Percentiles rank a stretch among this genome's conserved stretches.
These are phyloP conservation scores for Bombus pyrosoma DNA, from an alignment of 1,140 invertebrate genomes.

Conservation along the genomic window DNA sequence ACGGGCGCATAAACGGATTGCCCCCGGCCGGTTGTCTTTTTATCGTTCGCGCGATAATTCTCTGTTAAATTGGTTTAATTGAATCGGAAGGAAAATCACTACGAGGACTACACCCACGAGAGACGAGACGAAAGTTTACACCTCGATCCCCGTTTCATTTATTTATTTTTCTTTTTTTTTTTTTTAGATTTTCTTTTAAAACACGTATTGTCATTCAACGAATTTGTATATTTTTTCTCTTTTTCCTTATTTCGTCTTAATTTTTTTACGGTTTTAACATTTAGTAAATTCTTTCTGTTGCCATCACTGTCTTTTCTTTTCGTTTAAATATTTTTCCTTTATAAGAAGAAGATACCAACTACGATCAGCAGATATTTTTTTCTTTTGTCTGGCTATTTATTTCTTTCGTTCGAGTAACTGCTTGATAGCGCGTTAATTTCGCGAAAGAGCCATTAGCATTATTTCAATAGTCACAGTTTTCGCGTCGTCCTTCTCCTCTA, in stretches of 20 bases:
- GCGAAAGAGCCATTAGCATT: background rate
- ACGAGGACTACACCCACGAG: slow-evolving; percentile 53
- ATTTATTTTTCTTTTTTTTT: slow-evolving; percentile 22
- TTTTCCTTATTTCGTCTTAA: slow-evolving; percentile 44
- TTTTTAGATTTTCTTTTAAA: slow-evolving; percentile 42
- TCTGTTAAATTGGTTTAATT: background rate
- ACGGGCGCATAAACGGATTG: slow-evolving; percentile 48
- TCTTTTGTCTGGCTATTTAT: background rate
- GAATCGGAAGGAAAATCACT: slow-evolving; percentile 54
- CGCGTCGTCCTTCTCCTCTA: slow-evolving; percentile 41
- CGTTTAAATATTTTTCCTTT: background rate
- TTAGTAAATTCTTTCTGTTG: slow-evolving; percentile 4
- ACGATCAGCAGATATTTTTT: background rate
- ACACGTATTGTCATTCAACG: slow-evolving; percentile 82
- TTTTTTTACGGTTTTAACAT: slow-evolving; percentile 58
- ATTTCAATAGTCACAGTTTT: background rate
- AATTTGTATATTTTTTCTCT: slow-evolving; percentile 73
- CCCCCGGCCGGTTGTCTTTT: slow-evolving; percentile 9
- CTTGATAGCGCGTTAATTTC: background rate
- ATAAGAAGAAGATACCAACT: background rate
- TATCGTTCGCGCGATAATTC: background rate
- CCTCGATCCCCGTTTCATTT: slow-evolving; percentile 50
- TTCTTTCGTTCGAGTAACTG: no score
- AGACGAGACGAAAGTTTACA: slow-evolving; percentile 53
- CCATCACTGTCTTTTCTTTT: background rate